Conservation (phyloP, 2,888 invertebrate species). For the Beris morrisii region DNA sequence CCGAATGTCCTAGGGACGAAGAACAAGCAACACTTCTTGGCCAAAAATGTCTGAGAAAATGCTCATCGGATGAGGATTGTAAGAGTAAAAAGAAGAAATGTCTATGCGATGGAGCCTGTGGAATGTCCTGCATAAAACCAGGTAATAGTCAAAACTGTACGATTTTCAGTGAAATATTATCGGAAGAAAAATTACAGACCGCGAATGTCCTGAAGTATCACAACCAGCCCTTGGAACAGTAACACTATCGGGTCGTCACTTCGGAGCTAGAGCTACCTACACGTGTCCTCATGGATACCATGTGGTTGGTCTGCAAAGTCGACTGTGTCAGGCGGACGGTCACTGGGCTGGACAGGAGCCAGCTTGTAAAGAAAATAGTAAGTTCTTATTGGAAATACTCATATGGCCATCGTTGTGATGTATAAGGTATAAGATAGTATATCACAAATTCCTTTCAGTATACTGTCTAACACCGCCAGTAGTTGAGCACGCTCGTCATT, state of each 20-base stretch:
- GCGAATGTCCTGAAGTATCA: constrained; percentile 81
- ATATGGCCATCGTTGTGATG: constrained; percentile 3
- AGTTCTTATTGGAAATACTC: constrained; percentile 54
- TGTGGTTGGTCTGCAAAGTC: constrained; percentile 81
- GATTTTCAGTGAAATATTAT: constrained; percentile 1
- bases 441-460: constrained; percentile 56
- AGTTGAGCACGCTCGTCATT: constrained; percentile 84
- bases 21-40: constrained; percentile 80
- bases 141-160: constrained; percentile 61
- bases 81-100: constrained; percentile 96
- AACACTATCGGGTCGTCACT: constrained; percentile 73
- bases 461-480: constrained; percentile 85
- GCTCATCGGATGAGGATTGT: constrained; percentile 92
- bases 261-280: constrained; percentile 79
- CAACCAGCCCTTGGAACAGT: constrained; percentile 79
- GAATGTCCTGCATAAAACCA: constrained; percentile 97
- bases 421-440: constrained; percentile 20
- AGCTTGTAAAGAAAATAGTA: constrained; percentile 82
- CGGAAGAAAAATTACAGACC: constrained; percentile 61
- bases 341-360: constrained; percentile 84
- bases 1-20: constrained; percentile 82
- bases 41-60: constrained; percentile 88
- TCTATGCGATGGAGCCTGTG: constrained; percentile 94
- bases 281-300: constrained; percentile 87
- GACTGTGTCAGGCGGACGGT: constrained; percentile 91